These are phyloP conservation scores for Himalopsyche japonica DNA, from an alignment of 2,888 invertebrate species.

Conservation along the genomic window DNA sequence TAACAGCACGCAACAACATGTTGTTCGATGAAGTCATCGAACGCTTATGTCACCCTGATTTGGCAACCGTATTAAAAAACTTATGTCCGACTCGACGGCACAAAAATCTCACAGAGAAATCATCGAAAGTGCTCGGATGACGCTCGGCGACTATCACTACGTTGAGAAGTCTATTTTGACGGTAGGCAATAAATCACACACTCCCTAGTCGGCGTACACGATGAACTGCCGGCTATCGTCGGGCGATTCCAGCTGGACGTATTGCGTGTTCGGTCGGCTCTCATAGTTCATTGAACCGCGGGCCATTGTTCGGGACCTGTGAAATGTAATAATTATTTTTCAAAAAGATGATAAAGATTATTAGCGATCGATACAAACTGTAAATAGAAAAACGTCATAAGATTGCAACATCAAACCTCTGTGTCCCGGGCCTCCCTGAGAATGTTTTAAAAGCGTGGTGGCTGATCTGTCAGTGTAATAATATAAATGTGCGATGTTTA, in stretches of 20 bases:
- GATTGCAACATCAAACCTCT: neutral
- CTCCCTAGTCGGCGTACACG: constrained; percentile 75
- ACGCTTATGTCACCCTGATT: neutral
- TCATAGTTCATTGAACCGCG: constrained; percentile 57
- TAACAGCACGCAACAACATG: neutral
- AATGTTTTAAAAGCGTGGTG: neutral
- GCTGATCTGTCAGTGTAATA: neutral
- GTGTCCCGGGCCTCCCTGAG: neutral
- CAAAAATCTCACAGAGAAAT: neutral
- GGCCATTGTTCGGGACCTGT: constrained; percentile 33
- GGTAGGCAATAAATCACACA: neutral
- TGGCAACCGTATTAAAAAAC: neutral
- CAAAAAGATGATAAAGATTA: neutral
- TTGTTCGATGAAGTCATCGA: neutral
- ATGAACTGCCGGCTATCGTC: constrained; percentile 80
- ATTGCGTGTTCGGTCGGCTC: constrained; percentile 56
- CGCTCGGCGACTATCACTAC: neutral
- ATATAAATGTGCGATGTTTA: no score
- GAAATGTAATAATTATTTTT: constrained; percentile 43
- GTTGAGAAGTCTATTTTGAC: neutral
- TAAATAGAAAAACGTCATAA: neutral
- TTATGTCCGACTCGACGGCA: neutral
- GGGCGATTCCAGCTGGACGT: constrained; percentile 56
- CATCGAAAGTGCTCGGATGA: neutral
- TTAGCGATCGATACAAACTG: neutral